These are phyloP conservation scores for Dermochelys coriacea DNA, from an alignment of 2,797 vertebrate species.

Conservation along the genomic window DNA sequence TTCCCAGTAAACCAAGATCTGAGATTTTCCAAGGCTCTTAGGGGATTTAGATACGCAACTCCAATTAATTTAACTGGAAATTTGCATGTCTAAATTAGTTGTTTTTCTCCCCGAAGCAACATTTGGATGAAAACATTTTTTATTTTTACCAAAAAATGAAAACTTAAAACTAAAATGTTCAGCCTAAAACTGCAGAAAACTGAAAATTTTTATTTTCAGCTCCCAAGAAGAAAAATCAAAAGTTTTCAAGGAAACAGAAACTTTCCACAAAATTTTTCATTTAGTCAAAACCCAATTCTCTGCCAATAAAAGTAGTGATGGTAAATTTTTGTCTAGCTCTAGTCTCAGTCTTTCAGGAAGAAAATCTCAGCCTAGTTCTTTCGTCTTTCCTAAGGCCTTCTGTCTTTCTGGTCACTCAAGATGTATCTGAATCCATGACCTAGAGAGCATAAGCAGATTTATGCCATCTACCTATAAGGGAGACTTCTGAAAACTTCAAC, in stretches of 20 bases:
- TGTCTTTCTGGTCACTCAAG: not conserved
- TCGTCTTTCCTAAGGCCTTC: not conserved
- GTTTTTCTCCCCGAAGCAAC: not conserved
- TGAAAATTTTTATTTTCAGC: not conserved
- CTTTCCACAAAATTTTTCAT: constrained; percentile 2
- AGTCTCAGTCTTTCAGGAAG: not conserved
- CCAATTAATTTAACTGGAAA: constrained; percentile 5
- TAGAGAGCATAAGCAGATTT: not conserved
- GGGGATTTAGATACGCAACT: not conserved
- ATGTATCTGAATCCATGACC: not conserved
- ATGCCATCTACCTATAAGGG: not conserved
- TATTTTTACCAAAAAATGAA: not conserved
- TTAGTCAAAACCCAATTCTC: not conserved
- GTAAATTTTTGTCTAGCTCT: not conserved
- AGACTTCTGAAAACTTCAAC: not conserved
- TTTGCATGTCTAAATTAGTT: not conserved
- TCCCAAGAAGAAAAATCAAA: not conserved
- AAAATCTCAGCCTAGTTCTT: not conserved
- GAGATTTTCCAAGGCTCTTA: not conserved
- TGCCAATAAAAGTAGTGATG: not conserved
- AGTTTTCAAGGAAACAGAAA: constrained; percentile 13
- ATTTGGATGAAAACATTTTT: not conserved
- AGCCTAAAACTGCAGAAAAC: not conserved
- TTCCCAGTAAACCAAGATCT: not conserved
- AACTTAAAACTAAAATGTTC: not conserved